Percentiles rank a stretch among this genome's conserved stretches.
phyloP scores from a whole-genome alignment of 2,888 invertebrate species.

The Leptinotarsa rubiginosa region DNA sequence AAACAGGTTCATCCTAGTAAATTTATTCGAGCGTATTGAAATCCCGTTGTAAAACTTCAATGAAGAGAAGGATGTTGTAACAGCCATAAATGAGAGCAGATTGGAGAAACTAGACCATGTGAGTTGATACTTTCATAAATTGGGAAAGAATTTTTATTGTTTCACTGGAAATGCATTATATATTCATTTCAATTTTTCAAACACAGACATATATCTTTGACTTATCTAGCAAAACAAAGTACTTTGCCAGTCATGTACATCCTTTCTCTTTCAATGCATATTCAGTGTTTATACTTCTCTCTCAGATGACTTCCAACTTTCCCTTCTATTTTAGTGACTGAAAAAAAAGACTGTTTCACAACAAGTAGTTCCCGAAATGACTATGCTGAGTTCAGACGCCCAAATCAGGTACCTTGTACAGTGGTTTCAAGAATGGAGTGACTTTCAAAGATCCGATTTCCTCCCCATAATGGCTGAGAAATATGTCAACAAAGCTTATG shows the following conservation, averaged over 20 bases:
- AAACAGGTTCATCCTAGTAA: slow-evolving; percentile 3
- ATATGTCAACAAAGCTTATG: slow-evolving; percentile 72
- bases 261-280: slow-evolving; percentile 55
- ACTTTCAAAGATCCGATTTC: slow-evolving; percentile 87
- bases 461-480: slow-evolving; percentile 79
- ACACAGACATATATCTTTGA: not conserved
- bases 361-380: slow-evolving; percentile 46
- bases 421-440: slow-evolving; percentile 92
- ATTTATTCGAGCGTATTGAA: slow-evolving; percentile 8
- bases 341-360: slow-evolving; percentile 46
- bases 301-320: slow-evolving; percentile 37
- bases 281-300: slow-evolving; percentile 35
- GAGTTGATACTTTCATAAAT: not conserved
- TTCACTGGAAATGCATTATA: slow-evolving; percentile 22
- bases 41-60: slow-evolving; percentile 12
- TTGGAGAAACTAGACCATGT: not conserved
- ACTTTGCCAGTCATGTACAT: slow-evolving; percentile 53
- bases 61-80: slow-evolving; percentile 8
- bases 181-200: slow-evolving; percentile 25
- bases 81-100: not conserved
- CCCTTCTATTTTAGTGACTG: slow-evolving; percentile 52
- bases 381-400: slow-evolving; percentile 72
- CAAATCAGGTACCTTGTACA: slow-evolving; percentile 85
- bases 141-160: not conserved
- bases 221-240: slow-evolving; percentile 43